Percentiles rank a stretch among this genome's conserved stretches.
phyloP scores from a whole-genome alignment of 2,113 vertebrate species.

The Quiscalus mexicanus region DNA sequence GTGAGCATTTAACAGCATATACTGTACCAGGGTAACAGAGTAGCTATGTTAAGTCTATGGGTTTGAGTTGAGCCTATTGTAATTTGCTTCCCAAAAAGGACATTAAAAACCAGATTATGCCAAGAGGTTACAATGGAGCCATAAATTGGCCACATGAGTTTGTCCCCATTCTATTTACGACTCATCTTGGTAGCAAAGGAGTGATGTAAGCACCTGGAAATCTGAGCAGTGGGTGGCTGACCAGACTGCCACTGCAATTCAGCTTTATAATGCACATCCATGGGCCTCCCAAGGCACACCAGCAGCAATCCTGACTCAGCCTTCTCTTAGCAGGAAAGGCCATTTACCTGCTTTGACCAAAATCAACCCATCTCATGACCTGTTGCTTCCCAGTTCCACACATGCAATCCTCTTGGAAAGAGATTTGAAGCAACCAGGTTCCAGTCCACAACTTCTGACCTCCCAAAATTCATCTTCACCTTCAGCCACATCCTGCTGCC shows the following conservation, averaged over 20 bases:
- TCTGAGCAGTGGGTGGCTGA: not conserved
- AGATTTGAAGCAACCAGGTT: not conserved
- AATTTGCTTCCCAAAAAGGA: not conserved
- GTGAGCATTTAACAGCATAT: not conserved
- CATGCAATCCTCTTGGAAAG: not conserved
- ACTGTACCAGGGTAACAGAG: constrained; percentile 56
- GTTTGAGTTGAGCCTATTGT: not conserved
- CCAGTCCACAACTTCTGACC: not conserved
- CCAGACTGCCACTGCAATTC: not conserved
- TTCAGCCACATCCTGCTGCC: not conserved
- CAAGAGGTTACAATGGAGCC: not conserved
- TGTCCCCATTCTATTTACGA: not conserved
- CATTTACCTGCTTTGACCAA: not conserved
- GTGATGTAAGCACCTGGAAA: not conserved
- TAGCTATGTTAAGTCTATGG: not conserved
- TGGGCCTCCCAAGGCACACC: not conserved
- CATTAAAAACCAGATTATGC: not conserved
- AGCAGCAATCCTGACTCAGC: not conserved
- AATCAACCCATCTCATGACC: not conserved
- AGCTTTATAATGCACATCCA: not conserved
- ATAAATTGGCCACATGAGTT: rapidly evolving
- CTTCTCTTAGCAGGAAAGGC: not conserved
- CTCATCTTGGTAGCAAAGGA: constrained; percentile 11
- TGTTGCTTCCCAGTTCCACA: not conserved
- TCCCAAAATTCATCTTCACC: not conserved